phyloP scores from a whole-genome alignment of 2,888 invertebrate species.

The Lycaena phlaeas region DNA sequence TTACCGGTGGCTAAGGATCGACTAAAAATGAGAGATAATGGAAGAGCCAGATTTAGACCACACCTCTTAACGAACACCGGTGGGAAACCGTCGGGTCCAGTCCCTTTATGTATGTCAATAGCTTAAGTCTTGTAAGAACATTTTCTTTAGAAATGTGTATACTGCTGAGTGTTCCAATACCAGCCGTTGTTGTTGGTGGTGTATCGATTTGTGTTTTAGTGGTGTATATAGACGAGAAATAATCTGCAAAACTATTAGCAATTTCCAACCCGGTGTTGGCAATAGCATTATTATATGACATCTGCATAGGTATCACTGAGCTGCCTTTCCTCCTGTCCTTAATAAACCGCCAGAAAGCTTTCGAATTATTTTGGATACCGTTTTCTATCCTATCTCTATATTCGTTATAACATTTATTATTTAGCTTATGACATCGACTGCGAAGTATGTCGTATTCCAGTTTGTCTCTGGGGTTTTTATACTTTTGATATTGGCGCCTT shows the following conservation, averaged over 20 bases:
- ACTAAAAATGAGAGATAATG: not conserved
- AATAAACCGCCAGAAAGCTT: not conserved
- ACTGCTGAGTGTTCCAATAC: not conserved
- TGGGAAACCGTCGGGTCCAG: not conserved
- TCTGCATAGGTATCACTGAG: not conserved
- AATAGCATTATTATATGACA: not conserved
- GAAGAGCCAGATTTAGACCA: not conserved
- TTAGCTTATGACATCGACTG: not conserved
- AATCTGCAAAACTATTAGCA: not conserved
- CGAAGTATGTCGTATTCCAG: conserved; percentile 3
- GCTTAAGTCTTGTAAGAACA: too few relatives aligned
- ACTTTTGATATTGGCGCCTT: not conserved
- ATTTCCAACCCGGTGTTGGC: not conserved
- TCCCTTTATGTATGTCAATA: not conserved
- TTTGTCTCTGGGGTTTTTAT: conserved; percentile 9
- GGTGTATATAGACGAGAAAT: too few relatives aligned
- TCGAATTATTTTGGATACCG: conserved; percentile 1
- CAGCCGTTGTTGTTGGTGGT: not conserved
- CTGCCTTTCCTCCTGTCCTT: not conserved
- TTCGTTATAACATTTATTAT: too few relatives aligned
- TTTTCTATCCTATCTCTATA: too few relatives aligned
- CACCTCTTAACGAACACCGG: not conserved
- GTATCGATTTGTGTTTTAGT: not conserved
- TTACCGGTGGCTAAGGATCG: not conserved
- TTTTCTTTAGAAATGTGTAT: not conserved